Evolutionary conservation across 2,113 vertebrate species (phyloP), one percentile per base, ranked within the genome.

Genomic region (Paralichthys olivaceus): DNA sequence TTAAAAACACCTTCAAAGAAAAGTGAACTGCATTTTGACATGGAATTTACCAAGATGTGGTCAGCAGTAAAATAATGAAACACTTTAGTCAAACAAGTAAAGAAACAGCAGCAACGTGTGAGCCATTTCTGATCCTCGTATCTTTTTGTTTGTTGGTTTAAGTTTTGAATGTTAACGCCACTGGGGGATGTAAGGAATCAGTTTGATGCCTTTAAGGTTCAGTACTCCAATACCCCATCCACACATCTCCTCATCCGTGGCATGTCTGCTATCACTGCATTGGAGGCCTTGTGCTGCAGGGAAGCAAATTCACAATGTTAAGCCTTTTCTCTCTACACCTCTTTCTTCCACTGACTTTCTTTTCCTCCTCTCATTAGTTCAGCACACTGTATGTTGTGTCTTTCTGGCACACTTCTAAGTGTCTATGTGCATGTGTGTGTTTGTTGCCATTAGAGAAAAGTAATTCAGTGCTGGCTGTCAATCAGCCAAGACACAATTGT

Each of bases 121-220:
- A 75, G 20, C 53, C 32, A 17, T 49, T 23, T 59, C 37, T 72
- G 51, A 56, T 70, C 40, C 14, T 34, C 25, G 7, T 4, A 19
- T 28, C n/a, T 37, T 60, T 64, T 4, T 40, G 14, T 71, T 61
- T 77, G 64, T 60, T 65, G 26, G 32, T 40, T 28, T 51, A 53
- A 73, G 76, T 70, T 73, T 17, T 58, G 47, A 75, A 69, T 57
- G 66, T 74, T 57, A 59, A 40, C 75, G 74, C 75, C 55, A 55
- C 64, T 19, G 73, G 73, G 81, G 73, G 43, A 71, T 79, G 66
- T 71, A 77, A 32, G 72, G 37, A 80, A 84, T 92, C 82, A 75
- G 84, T 88, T 67, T 62, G 71, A 76, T 73, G 64, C 60, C 43
- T 89, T 78, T 77, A 69, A 83, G 83, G 81, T 84, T 86, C 77